Conservation (phyloP, 2,113 vertebrate species). For the Numida meleagris region DNA sequence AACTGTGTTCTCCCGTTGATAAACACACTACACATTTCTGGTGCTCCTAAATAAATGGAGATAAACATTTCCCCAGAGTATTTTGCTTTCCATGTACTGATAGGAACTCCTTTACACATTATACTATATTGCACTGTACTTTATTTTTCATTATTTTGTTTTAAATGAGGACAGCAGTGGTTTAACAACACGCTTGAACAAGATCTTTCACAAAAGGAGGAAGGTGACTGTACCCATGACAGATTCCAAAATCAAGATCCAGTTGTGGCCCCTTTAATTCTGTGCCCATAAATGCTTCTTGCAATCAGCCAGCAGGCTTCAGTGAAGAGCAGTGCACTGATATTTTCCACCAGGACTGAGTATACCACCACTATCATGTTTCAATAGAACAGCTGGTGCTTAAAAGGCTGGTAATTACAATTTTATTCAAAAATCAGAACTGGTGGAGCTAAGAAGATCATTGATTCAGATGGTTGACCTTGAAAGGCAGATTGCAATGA, state of each 20-base stretch:
- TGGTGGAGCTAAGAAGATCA: slow-evolving; percentile 68
- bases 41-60: background rate
- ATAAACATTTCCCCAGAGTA: background rate
- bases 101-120: background rate
- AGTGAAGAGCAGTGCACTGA: slow-evolving; percentile 50
- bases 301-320: slow-evolving; percentile 56
- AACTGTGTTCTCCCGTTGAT: background rate
- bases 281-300: slow-evolving; percentile 32
- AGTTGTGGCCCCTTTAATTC: slow-evolving; percentile 53
- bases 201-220: background rate
- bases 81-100: background rate
- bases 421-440: slow-evolving; percentile 75
- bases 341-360: slow-evolving; percentile 60
- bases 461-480: slow-evolving; percentile 70
- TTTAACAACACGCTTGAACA: background rate
- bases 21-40: background rate
- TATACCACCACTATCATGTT: slow-evolving; percentile 72
- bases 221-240: background rate
- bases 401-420: slow-evolving; percentile 76
- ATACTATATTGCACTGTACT: background rate
- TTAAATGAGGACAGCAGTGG: background rate
- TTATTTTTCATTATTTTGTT: background rate
- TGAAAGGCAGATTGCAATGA: slow-evolving; percentile 62
- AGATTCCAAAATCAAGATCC: background rate
- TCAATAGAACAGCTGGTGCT: slow-evolving; percentile 79